These are phyloP conservation scores for Phataginus tetradactyla DNA, from an alignment of 2,797 vertebrate species.

Conservation along the genomic window DNA sequence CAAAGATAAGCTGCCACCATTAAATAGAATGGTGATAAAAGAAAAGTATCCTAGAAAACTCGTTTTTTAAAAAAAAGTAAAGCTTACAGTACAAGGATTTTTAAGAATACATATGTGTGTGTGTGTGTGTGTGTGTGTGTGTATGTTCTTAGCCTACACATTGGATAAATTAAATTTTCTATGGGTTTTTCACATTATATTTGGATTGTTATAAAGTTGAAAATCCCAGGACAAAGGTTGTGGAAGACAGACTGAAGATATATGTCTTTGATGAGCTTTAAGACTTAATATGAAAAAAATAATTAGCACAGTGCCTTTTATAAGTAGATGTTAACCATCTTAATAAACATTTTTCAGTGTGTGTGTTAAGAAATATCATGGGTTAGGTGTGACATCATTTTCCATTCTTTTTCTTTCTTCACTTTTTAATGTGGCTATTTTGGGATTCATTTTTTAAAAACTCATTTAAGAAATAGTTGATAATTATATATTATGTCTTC, in stretches of 20 bases:
- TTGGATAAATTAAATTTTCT: constrained; percentile 22
- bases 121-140: neutral
- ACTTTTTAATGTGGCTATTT: constrained; percentile 28
- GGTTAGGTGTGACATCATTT: constrained; percentile 21
- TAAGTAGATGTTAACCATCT: neutral
- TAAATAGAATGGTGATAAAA: constrained; percentile 36
- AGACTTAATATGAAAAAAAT: neutral
- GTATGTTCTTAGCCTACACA: neutral
- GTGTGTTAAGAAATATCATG: neutral
- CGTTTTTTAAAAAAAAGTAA: neutral
- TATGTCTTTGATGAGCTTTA: neutral
- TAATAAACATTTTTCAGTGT: neutral
- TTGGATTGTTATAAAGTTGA: constrained; percentile 2
- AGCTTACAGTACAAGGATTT: neutral
- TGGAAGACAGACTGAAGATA: neutral
- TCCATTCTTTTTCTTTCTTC: neutral
- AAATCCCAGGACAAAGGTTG: neutral
- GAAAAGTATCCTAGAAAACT: neutral
- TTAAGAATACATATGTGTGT: neutral
- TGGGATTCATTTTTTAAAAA: neutral
- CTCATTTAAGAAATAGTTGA: constrained; percentile 16
- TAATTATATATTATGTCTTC: neutral
- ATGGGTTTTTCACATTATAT: neutral
- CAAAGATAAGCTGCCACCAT: constrained; percentile 60
- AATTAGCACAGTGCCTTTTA: neutral